These are phyloP conservation scores for Hydrophis major DNA, from an alignment of 2,797 vertebrate species.

Conservation along the genomic window DNA sequence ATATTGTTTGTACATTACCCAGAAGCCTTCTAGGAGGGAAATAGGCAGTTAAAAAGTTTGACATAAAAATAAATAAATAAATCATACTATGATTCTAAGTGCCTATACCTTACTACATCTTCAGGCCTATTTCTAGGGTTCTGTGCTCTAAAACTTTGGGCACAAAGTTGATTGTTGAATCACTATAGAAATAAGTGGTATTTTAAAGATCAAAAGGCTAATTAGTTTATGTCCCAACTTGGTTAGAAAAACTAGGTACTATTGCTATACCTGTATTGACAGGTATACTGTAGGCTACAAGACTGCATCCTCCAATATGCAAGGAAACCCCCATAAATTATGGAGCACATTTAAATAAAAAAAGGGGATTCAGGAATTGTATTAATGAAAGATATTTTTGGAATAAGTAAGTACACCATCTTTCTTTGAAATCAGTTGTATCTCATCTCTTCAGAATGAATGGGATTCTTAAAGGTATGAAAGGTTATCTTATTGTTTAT, in stretches of 20 bases:
- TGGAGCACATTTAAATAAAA: conserved; percentile 10
- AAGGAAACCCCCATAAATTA: background rate
- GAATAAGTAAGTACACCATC: conserved; percentile 19
- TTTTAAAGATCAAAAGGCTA: background rate
- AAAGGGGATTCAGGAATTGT: background rate
- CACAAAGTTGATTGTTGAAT: background rate
- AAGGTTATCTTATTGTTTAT: background rate
- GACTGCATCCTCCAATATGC: background rate
- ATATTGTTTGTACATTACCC: background rate
- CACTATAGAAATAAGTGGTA: background rate
- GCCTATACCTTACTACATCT: background rate
- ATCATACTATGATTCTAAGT: background rate
- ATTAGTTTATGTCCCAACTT: background rate
- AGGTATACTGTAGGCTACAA: background rate
- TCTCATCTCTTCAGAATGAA: background rate
- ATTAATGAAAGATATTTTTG: background rate
- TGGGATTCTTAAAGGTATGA: background rate
- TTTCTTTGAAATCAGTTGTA: background rate
- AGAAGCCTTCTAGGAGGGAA: background rate
- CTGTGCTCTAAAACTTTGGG: background rate
- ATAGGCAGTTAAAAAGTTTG: background rate
- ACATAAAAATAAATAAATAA: background rate
- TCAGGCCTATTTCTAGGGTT: background rate
- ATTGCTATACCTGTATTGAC: background rate
- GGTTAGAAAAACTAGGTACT: background rate